Evolutionary conservation across 2,113 vertebrate genomes (phyloP), one percentile per base, ranked within the genome.

Genomic region (Paralichthys olivaceus): DNA sequence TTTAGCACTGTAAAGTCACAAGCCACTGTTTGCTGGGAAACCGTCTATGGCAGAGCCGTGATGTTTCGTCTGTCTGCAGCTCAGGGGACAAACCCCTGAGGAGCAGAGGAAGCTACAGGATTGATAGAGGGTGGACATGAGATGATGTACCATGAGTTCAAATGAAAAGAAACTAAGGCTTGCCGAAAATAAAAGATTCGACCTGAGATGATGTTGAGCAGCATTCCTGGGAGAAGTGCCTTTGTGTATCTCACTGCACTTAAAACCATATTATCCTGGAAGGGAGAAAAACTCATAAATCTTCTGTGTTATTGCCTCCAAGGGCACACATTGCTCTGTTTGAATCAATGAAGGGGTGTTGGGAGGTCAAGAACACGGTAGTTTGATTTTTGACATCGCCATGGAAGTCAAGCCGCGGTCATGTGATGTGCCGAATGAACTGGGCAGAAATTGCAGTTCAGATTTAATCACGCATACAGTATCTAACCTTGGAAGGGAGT

Each of bases 1-100:
- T 89, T 85, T 79, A 67, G 64, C 64, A 56, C 43, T 58, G 72
- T 73, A 59, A 77, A 84, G 75, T 71, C 65, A 75, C 59, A 79
- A 79, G 75, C 32, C 5, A 32, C 54, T 77, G 78, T 84, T 84
- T 77, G 69, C 73, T 68, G 61, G 37, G 53, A 86, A 69, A 69
- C 40, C 32, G 40, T 70, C 82, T 58, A 7, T 20, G 64, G 75
- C 69, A 34, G 75, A 75, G 63, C 66, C 8, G 19, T 60, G 77
- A 73, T 29, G 68, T 56, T n/a, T 61, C 14, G 19, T 17, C 75
- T 68, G 54, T 82, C 54, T 72, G 45, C 73, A 60, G 72, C 70
- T 68, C 53, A 29, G 67, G 47, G 58, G 58, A 54, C 58, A 77
- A 72, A 82, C 49, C 47, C 26, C 0, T 1, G 15, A 49, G 34